Base-by-base conservation (phyloP, 2,797 vertebrate genomes). In the Sebastes nivosus region DNA sequence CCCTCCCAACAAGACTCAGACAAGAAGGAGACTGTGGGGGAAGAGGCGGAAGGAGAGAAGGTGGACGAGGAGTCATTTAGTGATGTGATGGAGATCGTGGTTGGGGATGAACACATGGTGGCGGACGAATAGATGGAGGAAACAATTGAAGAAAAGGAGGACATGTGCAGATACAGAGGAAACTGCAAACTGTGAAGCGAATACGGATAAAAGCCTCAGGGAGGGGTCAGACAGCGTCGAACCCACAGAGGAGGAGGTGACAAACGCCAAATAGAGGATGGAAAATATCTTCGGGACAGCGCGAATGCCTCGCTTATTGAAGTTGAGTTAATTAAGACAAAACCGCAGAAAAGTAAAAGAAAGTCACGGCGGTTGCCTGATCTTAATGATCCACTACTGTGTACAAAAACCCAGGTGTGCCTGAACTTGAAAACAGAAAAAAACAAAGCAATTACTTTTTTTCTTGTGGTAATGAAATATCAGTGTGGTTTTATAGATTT, bases 351-450 rank as follows among this genome's bases (percentile, higher is more conserved):
- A 65, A 66, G 58, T 57, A n/a, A 58, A 67, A 72, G 59, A 61
- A 82, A 95, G 96, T 80, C 67, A 90, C 93, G 38, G 95, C 94
- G 96, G 96, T 95, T 94, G 95, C 95, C 95, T 94, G 96, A 96
- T 94, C 96, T 96, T 96, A 96, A 96, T 96, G 96, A 95, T 97
- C 97, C 97, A 98, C 97, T 98, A 99, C 98, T 98, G 97, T 99
- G 97, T 98, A 96, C 95, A 25, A 55, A 55, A 55, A 24, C n/a
- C 22, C 5, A 57, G n/a, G 0, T 57, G 54, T 58, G 24, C 55
- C 22, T 25, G 55, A 27, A 58, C 13, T 58, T 58, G 94, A 94
- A 88, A 72, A 75, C 82, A 86, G 29, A 20, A 58, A 14, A 58
- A 57, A 57, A 57, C 55, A 57, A 14, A 58, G 16, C 55, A 25